Conservation (phyloP, 2,888 invertebrate genomes). For the Allophyes oxyacanthae region DNA sequence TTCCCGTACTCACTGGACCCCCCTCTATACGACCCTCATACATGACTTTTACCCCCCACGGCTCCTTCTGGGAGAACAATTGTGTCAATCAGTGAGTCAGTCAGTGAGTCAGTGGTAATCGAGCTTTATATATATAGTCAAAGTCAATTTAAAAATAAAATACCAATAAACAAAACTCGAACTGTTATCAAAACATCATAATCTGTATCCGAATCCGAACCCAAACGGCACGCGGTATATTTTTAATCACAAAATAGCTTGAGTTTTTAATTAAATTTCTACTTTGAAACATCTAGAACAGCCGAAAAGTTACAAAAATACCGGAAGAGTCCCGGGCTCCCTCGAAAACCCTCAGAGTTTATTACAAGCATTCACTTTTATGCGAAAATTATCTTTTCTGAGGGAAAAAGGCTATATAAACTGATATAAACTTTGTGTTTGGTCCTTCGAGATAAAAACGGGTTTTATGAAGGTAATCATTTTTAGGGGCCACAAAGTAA, state of each 20-base stretch:
- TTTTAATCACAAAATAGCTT: conserved; percentile 25
- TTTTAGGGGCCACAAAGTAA: conserved; percentile 26
- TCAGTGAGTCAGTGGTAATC: too few relatives aligned
- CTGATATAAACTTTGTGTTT: conserved; percentile 39
- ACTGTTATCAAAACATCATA: conserved; percentile 1
- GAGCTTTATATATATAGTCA: too few relatives aligned
- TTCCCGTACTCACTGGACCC: too few relatives aligned
- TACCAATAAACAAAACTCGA: conserved; percentile 6
- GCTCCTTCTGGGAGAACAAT: too few relatives aligned
- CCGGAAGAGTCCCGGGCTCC: conserved; percentile 10
- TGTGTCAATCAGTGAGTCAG: too few relatives aligned
- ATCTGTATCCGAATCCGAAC: conserved; percentile 11
- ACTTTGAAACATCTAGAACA: conserved; percentile 36
- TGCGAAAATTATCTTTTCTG: conserved; percentile 56
- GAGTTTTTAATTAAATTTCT: conserved; percentile 47
- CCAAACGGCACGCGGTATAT: conserved; percentile 9
- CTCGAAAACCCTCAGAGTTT: conserved; percentile 43
- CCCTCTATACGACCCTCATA: too few relatives aligned
- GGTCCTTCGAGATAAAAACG: conserved; percentile 39
- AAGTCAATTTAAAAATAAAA: too few relatives aligned
- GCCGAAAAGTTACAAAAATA: conserved; percentile 43
- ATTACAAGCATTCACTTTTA: conserved; percentile 54
- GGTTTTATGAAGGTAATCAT: conserved; percentile 34
- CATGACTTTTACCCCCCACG: too few relatives aligned
- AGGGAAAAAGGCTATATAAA: conserved; percentile 38